Evolutionary conservation across 1,140 invertebrate species (phyloP).

Genomic region (Belonocnema kinseyi): DNA sequence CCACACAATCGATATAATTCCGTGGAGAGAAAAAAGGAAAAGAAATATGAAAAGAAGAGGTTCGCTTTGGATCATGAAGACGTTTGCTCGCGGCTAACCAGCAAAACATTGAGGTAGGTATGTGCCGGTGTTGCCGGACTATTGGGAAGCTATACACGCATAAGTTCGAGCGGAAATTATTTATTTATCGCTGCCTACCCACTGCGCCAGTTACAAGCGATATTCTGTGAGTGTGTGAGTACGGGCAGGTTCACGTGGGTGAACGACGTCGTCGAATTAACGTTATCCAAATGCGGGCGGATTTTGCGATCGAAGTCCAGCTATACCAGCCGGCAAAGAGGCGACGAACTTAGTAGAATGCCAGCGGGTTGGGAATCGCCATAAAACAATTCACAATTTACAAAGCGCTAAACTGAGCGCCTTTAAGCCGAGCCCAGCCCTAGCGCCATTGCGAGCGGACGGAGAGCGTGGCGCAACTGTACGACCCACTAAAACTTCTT

Average conservation of each 20-base stretch:
- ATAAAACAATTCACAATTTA: constrained; percentile 36
- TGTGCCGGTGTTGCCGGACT: neutral
- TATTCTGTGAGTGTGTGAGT: constrained; percentile 60
- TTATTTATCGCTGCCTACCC: constrained; percentile 64
- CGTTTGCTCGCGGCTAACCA: too few relatives aligned
- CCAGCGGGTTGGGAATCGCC: constrained; percentile 42
- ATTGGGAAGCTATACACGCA: constrained; percentile 11
- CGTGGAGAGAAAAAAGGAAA: too few relatives aligned
- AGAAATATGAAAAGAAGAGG: too few relatives aligned
- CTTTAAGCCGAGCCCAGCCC: neutral
- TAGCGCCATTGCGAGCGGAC: constrained; percentile 41
- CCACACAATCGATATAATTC: too few relatives aligned
- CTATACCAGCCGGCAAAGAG: constrained; percentile 37
- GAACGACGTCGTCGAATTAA: neutral
- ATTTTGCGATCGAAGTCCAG: constrained; percentile 49
- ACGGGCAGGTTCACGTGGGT: constrained; percentile 48
- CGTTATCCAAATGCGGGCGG: constrained; percentile 21
- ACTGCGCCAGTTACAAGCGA: constrained; percentile 61
- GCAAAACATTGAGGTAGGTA: too few relatives aligned
- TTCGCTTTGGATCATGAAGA: too few relatives aligned
- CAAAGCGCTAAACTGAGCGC: constrained; percentile 43
- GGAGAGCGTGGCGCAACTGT: constrained; percentile 68
- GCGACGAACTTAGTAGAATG: constrained; percentile 50
- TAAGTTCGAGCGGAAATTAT: constrained; percentile 48
- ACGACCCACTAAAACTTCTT: constrained; percentile 72